A percentile compares a stretch with the other conserved stretches of the same genome.
phyloP scores from a whole-genome alignment of 2,888 invertebrate species.

The Seira ritae region DNA sequence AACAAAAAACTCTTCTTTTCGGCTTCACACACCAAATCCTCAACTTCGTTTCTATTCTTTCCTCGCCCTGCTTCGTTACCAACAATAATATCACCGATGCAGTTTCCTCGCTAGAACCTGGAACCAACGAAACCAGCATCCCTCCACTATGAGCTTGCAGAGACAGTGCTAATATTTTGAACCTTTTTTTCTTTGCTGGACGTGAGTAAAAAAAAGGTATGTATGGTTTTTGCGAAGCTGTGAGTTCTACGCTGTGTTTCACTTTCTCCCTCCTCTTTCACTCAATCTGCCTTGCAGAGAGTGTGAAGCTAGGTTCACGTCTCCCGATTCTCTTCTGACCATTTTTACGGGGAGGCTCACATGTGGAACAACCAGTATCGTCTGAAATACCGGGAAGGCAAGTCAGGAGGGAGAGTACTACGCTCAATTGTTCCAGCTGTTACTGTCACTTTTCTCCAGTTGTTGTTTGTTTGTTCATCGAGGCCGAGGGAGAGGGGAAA shows the following conservation, averaged over 20 bases:
- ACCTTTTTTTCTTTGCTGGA: neutral
- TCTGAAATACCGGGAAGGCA: conserved; percentile 64
- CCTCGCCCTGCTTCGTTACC: conserved; percentile 3
- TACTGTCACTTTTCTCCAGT: conserved; percentile 38
- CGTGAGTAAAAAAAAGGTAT: neutral
- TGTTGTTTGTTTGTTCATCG: conserved; percentile 28
- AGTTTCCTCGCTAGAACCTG: neutral
- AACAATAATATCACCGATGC: neutral
- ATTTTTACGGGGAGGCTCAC: conserved; percentile 43
- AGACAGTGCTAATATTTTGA: no score
- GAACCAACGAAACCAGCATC: neutral
- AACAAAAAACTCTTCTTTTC: conserved; percentile 21
- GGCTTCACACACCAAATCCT: no score
- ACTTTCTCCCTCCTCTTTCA: conserved; percentile 14
- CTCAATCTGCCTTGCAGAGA: conserved; percentile 15
- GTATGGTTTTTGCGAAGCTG: neutral
- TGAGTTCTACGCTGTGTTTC: conserved; percentile 8
- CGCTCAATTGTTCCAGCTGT: conserved; percentile 46
- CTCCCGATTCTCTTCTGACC: neutral
- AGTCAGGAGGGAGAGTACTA: conserved; percentile 52
- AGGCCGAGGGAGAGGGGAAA: neutral
- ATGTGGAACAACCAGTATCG: conserved; percentile 60
- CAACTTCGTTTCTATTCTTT: neutral
- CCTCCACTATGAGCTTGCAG: no score
- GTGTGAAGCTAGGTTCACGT: neutral